These are phyloP conservation scores for Mesorhabditis spiculigera DNA, from an alignment of 2,888 invertebrate genomes.

Conservation along the genomic window DNA sequence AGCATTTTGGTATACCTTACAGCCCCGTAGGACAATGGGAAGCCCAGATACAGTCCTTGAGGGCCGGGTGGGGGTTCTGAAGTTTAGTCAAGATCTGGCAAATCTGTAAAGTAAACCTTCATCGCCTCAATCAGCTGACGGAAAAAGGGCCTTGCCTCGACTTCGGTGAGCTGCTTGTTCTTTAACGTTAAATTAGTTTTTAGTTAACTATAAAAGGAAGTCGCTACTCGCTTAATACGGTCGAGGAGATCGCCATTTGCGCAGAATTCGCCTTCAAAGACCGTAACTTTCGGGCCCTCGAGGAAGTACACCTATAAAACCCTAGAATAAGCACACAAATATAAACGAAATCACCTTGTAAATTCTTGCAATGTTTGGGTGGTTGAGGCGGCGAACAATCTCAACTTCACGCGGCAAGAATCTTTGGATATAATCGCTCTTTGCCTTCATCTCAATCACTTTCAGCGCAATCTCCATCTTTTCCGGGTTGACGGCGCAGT, in stretches of 20 bases:
- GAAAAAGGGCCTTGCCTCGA: constrained; percentile 59
- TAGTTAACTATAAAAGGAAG: no score
- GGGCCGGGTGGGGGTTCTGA: background rate
- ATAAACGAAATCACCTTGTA: constrained; percentile 64
- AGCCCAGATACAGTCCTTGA: background rate
- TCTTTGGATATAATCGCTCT: constrained; percentile 74
- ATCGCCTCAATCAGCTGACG: constrained; percentile 58
- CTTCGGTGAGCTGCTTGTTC: constrained; percentile 66
- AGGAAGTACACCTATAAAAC: no score
- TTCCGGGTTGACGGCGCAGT: no score
- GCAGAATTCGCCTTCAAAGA: no score
- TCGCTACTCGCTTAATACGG: no score
- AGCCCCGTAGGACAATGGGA: no score
- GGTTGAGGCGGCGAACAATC: constrained; percentile 73
- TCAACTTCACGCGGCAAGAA: constrained; percentile 80
- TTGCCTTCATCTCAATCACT: no score
- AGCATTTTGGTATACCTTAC: no score
- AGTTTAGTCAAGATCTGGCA: background rate
- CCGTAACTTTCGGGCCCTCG: no score
- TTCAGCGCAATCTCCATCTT: no score
- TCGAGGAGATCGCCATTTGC: no score
- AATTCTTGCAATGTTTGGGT: constrained; percentile 76
- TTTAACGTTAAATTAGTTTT: constrained; percentile 23
- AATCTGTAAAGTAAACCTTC: constrained; percentile 13
- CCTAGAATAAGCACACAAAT: no score